Evolutionary conservation across 35 echinoderm and acorn worm species (phyloP).

Genomic region (Patiria miniata): DNA sequence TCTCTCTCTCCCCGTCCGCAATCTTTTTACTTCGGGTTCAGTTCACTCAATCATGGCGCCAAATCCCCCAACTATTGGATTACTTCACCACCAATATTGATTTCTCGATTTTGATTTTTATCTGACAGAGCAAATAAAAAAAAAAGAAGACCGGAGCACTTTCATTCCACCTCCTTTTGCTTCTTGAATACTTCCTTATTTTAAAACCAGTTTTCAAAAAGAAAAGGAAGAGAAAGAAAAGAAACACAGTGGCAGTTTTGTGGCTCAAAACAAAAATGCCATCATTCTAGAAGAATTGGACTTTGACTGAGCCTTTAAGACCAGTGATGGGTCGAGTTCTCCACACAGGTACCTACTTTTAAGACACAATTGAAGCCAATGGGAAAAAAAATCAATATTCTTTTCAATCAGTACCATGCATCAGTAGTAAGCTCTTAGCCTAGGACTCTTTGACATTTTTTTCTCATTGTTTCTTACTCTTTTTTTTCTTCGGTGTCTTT

Average conservation of each 20-base stretch:
- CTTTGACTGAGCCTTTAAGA: not conserved
- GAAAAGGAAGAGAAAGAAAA: too few species aligned
- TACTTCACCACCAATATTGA: conserved; percentile 25
- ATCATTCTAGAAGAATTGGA: too few species aligned
- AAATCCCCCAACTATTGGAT: conserved; percentile 31
- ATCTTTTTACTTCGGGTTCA: conserved; percentile 31
- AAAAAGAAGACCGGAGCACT: too few species aligned
- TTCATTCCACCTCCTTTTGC: too few species aligned
- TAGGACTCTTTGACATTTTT: not conserved
- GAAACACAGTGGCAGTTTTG: too few species aligned
- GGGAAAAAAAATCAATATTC: conserved; percentile 8
- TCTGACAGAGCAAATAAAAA: not conserved
- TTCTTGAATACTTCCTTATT: too few species aligned
- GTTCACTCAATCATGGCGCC: conserved; percentile 4
- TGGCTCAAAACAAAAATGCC: too few species aligned
- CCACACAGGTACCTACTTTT: not conserved
- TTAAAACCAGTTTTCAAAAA: too few species aligned
- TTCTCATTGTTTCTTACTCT: not conserved
- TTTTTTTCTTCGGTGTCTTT: not conserved
- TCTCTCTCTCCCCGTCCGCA: not conserved
- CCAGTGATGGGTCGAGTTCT: not conserved
- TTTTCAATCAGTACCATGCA: conserved; percentile 10
- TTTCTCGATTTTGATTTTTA: conserved; percentile 29
- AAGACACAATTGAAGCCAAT: not conserved
- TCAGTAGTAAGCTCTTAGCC: conserved; percentile 9